Conservation (phyloP, 2,888 invertebrate genomes). For the Pilophorus perplexus region DNA sequence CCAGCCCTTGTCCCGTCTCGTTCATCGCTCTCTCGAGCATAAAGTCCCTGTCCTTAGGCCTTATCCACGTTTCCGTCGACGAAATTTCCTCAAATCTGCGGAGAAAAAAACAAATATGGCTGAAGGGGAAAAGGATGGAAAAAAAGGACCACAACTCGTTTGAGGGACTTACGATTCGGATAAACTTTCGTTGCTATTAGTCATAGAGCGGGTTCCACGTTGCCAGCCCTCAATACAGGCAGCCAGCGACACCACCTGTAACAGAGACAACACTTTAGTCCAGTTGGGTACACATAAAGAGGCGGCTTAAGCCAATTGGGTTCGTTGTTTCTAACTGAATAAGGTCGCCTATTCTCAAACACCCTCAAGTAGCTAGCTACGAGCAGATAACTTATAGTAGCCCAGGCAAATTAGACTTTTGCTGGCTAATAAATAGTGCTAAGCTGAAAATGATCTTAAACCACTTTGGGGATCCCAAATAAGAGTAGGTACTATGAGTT, state of each 20-base stretch:
- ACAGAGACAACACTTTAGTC: conserved; percentile 1
- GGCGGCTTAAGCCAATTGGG: no score
- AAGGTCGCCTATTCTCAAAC: no score
- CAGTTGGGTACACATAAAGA: no score
- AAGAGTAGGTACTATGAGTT: no score
- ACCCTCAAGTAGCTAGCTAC: no score
- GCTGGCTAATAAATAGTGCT: no score
- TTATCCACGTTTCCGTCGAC: conserved; percentile 58
- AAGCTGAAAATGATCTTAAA: no score
- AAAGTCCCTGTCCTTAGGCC: conserved; percentile 64
- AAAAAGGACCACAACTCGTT: not conserved
- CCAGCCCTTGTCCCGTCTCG: conserved; percentile 58
- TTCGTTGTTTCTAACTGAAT: no score
- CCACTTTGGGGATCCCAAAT: no score
- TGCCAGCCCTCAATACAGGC: conserved; percentile 46
- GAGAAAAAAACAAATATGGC: no score
- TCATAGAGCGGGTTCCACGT: conserved; percentile 44
- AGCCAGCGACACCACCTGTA: conserved; percentile 47
- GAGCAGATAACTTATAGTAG: no score
- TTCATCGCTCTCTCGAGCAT: conserved; percentile 60
- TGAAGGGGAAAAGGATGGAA: not conserved
- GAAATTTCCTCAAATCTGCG: conserved; percentile 39
- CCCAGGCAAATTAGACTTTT: no score
- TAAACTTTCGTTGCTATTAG: conserved; percentile 44
- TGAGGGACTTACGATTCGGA: conserved; percentile 38